Evolutionary conservation across 2,113 vertebrate species (phyloP), one percentile per base, ranked within the genome.

Genomic region (Pagrus major): DNA sequence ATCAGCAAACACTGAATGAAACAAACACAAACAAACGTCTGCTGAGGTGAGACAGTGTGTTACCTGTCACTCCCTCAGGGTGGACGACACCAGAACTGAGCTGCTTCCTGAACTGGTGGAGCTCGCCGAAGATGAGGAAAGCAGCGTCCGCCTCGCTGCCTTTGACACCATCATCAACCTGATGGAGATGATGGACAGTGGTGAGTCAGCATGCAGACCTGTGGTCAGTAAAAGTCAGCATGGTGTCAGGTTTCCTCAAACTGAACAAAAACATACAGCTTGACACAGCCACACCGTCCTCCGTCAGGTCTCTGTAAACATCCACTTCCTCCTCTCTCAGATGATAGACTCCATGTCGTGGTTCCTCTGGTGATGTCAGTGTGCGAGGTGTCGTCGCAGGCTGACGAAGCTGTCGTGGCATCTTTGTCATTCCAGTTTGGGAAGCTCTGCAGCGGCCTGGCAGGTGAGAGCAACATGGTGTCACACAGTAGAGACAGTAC

Each of bases 391-490:
- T 83, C 84, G 1, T 80, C 67, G 86, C 81, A 97, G 96, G 94
- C 94, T 27, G 97, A 98, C 64, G 96, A 98, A 88, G 96, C 96
- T 9, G 93, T 97, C 70, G 88, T 97, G 74, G 92, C 96, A 60
- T 97, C 97, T 21, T 92, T 99, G 91, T 98, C 97, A 3, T 97
- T 97, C 80, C 95, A 98, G 89, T 96, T 97, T 91, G 97, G 97
- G 81, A 97, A 97, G 88, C 94, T 99, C 6, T 98, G 97, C 88
- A 96, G 96, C 42, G 96, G 96, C 88, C 93, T 99, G 58, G 96
- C 96, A 92, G 97, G 97, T 99, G 37, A 82, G 90, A 29, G 31
- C 9, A 23, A 3, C 23, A 3, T 35, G 52, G 6, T n/a, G 21
- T 65, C 52, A 49, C 37, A 27, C 47, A 21, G 18, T 54, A 27